Evolutionary conservation across 35 echinoderm and acorn worm genomes (phyloP).

Genomic region (Ophiothrix spiculata): DNA sequence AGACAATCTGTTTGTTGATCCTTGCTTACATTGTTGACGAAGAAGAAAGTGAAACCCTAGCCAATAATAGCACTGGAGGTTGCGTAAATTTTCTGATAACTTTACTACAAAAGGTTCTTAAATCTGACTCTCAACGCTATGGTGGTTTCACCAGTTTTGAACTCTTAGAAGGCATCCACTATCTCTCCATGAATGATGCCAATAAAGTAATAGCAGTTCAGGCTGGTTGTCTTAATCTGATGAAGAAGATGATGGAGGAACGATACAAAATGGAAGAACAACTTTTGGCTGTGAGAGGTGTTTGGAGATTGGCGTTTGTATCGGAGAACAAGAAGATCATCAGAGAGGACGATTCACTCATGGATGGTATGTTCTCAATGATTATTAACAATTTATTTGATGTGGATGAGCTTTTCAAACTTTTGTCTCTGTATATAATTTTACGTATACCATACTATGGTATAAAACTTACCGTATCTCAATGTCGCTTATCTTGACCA

Average conservation of each 20-base stretch:
- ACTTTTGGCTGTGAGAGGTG: conserved; percentile 26
- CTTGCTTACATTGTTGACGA: conserved; percentile 61
- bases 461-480: too few relatives aligned
- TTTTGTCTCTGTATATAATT: too few relatives aligned
- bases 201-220: conserved; percentile 75
- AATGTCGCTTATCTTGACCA: too few relatives aligned
- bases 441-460: too few relatives aligned
- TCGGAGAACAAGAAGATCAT: conserved; percentile 51
- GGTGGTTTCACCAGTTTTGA: conserved; percentile 49
- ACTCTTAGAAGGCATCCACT: conserved; percentile 52
- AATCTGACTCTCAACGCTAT: conserved; percentile 6
- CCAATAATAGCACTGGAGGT: not conserved
- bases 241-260: conserved; percentile 21
- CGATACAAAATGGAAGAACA: conserved; percentile 21
- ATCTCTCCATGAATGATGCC: conserved; percentile 58
- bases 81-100: conserved; percentile 55
- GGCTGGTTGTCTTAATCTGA: conserved; percentile 28
- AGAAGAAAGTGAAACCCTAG: conserved; percentile 37
- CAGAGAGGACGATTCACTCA: not conserved
- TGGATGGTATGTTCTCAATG: conserved; percentile 39
- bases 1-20: conserved; percentile 28
- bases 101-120: conserved; percentile 48
- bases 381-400: not conserved
- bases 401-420: too few relatives aligned
- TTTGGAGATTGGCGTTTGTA: conserved; percentile 71